Percentiles rank a stretch among this genome's conserved stretches.
These are phyloP conservation scores for Mylabris phalerata DNA, from an alignment of 1,140 invertebrate species.

Conservation along the genomic window DNA sequence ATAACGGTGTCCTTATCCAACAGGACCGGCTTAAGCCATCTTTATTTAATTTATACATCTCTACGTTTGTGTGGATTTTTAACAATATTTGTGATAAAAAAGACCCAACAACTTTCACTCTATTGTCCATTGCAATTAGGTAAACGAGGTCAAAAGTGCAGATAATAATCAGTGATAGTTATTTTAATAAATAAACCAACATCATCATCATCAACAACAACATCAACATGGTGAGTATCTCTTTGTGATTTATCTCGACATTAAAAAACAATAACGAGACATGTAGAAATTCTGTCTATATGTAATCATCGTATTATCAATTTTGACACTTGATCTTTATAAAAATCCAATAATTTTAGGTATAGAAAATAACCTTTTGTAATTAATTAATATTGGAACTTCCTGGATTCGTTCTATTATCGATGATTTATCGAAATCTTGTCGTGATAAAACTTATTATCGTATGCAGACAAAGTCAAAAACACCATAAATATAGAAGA, in stretches of 20 bases:
- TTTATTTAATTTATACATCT: no score
- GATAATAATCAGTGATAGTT: constrained; percentile 6
- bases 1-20: constrained; percentile 2
- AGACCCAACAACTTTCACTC: constrained; percentile 2
- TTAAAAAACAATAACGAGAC: no score
- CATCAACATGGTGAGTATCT: not conserved
- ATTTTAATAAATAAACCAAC: constrained; percentile 8
- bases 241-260: no score
- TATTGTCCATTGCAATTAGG: constrained; percentile 16
- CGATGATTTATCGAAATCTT: constrained; percentile 2
- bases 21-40: not conserved
- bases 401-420: constrained; percentile 9
- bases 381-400: not conserved
- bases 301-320: no score
- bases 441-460: constrained; percentile 4
- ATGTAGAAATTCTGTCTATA: no score
- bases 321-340: no score
- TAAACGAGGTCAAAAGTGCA: constrained; percentile 12
- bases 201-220: constrained; percentile 1
- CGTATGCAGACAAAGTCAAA: constrained; percentile 16
- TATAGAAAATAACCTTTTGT: no score
- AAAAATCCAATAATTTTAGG: no score
- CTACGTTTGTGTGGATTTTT: no score
- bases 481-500: constrained; percentile 19
- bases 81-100: no score